Base-by-base conservation (phyloP, 2,113 vertebrate species). In the Phalacrocorax carbo region DNA sequence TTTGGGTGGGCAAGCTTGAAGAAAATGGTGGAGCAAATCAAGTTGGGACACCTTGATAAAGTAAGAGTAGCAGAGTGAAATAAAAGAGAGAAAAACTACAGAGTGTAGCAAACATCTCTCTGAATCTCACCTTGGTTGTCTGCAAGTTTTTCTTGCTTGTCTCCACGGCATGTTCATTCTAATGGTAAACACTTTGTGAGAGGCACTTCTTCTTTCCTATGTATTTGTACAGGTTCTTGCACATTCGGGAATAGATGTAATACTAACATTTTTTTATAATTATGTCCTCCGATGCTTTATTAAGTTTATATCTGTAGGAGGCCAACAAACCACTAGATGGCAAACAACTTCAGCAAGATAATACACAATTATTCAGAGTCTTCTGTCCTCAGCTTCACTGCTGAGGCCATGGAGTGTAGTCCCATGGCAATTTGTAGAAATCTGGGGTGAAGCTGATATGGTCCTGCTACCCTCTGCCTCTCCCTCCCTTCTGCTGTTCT, bases 291-390 rank as follows among this genome's bases (percentile, higher is more conserved):
- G 65, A 5, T 44, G 32, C 60, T 87, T 57, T 49, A 38, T 70
- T 13, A 66, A 71, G n/a, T 48, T 42, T 55, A 2, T 65, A n/a
- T 90, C 79, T 96, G 40, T 55, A 82, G 85, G 32, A 78, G 8
- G 32, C 60, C 8, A 81, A 78, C n/a, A 88, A 78, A 58, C 92
- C 92, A 88, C 93, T 94, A 96, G 92, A 66, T 93, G 96, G 93
- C 96, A 88, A 96, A 70, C 78, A 58, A 42, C 86, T 95, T 96
- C 79, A 90, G 44, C 38, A 70, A 66, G 46, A 90, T 65, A 66
- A 73, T 1, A 1, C 13, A 22, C 12, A 25, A 26, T 3, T 72
- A 21, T 54, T 69, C 11, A 38, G 30, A 40, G 13, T 36, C 15
- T 46, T 76, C 49, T 89, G 51, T 68, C 26, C 32, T 83, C 38